These are phyloP conservation scores for Athene cunicularia DNA, from an alignment of 2,113 vertebrate species.

Conservation along the genomic window DNA sequence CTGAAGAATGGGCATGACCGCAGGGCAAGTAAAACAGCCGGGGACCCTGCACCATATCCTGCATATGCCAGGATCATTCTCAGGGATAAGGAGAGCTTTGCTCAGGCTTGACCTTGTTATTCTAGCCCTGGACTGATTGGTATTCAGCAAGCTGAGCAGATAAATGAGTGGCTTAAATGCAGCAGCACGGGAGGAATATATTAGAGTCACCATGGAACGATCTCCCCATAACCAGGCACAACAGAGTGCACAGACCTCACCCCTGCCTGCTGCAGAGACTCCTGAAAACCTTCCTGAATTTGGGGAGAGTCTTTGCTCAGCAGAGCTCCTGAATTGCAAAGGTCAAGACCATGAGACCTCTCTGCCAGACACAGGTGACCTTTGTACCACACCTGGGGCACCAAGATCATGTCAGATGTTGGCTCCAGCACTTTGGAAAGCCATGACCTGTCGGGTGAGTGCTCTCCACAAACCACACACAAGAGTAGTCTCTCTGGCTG, in stretches of 20 bases:
- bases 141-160: conserved; percentile 2
- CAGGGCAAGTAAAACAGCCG: neutral
- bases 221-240: neutral
- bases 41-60: neutral
- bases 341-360: neutral
- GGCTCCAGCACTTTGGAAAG: neutral
- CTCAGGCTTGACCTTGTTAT: conserved; percentile 37
- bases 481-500: neutral
- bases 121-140: conserved; percentile 13
- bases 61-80: neutral
- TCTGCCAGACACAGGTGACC: neutral
- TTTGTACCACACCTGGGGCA: neutral
- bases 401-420: neutral
- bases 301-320: neutral
- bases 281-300: neutral
- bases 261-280: neutral
- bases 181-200: neutral
- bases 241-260: neutral
- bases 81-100: neutral
- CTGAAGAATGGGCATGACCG: accelerated
- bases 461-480: neutral
- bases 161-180: conserved; percentile 47
- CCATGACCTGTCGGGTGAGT: neutral
- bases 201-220: neutral
- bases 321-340: too few relatives aligned